A percentile compares a stretch with the other conserved stretches of the same genome.
These are phyloP conservation scores for Danio tinwini DNA, from an alignment of 2,797 vertebrate genomes.

Conservation along the genomic window DNA sequence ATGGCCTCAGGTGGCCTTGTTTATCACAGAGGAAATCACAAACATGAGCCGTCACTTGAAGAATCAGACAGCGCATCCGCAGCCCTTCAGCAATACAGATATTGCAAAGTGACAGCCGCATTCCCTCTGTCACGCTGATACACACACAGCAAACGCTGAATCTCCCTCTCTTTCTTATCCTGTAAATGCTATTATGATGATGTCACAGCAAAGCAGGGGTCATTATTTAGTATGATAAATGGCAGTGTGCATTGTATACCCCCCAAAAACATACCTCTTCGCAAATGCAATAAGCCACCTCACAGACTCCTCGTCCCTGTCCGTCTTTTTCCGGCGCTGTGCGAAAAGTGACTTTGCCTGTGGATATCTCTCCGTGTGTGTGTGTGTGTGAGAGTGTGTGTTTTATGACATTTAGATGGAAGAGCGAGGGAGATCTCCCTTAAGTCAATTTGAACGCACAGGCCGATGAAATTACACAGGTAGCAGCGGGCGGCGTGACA, in stretches of 20 bases:
- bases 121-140: slow-evolving; percentile 40
- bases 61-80: slow-evolving; percentile 37
- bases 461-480: slow-evolving; percentile 77
- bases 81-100: slow-evolving; percentile 34
- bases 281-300: slow-evolving; percentile 65
- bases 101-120: slow-evolving; percentile 42
- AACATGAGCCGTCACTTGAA: slow-evolving; percentile 51
- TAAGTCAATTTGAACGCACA: slow-evolving; percentile 79
- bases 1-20: slow-evolving; percentile 50
- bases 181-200: slow-evolving; percentile 76
- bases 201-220: slow-evolving; percentile 63
- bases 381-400: slow-evolving; percentile 55
- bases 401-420: slow-evolving; percentile 74
- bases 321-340: slow-evolving; percentile 56
- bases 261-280: slow-evolving; percentile 65
- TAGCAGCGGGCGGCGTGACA: slow-evolving; percentile 72
- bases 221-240: slow-evolving; percentile 81
- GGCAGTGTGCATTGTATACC: slow-evolving; percentile 69
- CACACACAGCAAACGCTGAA: slow-evolving; percentile 42
- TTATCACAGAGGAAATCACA: slow-evolving; percentile 51
- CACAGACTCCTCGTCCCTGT: slow-evolving; percentile 59
- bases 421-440: slow-evolving; percentile 67
- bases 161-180: slow-evolving; percentile 59
- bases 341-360: slow-evolving; percentile 59
- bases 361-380: slow-evolving; percentile 66